Evolutionary conservation across 2,113 vertebrate species (phyloP), one percentile per base, ranked within the genome.

Genomic region (Naja naja): DNA sequence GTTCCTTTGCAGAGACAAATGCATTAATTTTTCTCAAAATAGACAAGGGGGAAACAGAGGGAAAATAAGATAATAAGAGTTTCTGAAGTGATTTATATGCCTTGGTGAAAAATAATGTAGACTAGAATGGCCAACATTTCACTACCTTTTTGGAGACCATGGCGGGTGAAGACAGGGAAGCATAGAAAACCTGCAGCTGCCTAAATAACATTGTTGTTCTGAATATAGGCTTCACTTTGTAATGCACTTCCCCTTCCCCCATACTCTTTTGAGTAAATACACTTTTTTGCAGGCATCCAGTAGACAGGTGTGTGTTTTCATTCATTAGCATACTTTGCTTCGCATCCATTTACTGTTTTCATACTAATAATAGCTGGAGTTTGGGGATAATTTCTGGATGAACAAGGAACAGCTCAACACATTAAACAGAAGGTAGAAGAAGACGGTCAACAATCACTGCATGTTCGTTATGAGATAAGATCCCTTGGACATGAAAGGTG

Each of bases 41-140:
- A 95, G 96, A 97, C 96, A 97, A 95, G 96, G 94, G 95, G 92
- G 95, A 97, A 96, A 95, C 95, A 96, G 95, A 97, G 96, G 96
- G 96, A 97, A 97, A 97, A 98, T 96, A 97, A 97, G 96, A 97
- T 98, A 98, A 97, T 97, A 97, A 97, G 97, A 97, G 96, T 97
- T 97, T 97, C 96, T 93, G 88, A 60, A 18, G 95, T 98, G 97
- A 98, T 98, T 97, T 97, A 98, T 98, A 96, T 94, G 96, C 95
- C 97, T 97, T 96, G 95, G 95, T 97, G 97, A 94, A 92, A 97
- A 97, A 96, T 96, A 96, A 96, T 86, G 95, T 95, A 94, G 95
- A 93, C 95, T 94, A 93, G 11, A 93, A 1, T n/a, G 92, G 91
- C 93, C 94, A 3, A 4, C 0, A 3, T 92, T 94, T 55, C 1